Evolutionary conservation across 2,888 invertebrate species (phyloP).

Genomic region (Encarsia formosa): DNA sequence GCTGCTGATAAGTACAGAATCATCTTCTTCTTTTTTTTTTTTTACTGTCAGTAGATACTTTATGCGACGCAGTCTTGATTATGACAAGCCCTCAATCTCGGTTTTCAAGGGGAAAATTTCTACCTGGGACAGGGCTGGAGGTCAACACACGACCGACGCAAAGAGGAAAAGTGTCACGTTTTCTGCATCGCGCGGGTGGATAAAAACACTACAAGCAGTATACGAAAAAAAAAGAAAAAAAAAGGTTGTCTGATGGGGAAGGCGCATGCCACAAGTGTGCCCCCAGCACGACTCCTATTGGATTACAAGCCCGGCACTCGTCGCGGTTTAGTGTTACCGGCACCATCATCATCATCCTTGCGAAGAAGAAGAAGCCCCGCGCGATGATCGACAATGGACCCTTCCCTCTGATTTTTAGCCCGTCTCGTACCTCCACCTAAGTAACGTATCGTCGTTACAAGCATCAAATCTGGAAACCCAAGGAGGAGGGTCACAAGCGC

Average conservation of each 20-base stretch:
- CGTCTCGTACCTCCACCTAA: conserved; percentile 7
- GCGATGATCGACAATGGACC: conserved; percentile 32
- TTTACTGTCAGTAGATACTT: too few species aligned
- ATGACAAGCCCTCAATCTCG: too few species aligned
- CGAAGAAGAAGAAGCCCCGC: conserved; percentile 32
- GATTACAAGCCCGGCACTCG: conserved; percentile 37
- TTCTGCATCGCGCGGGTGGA: too few species aligned
- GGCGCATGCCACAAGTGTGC: conserved; percentile 50
- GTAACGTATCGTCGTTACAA: conserved; percentile 17
- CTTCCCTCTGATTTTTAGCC: too few species aligned
- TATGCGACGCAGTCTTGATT: too few species aligned
- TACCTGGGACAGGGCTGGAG: too few species aligned
- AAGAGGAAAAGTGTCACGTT: conserved; percentile 24
- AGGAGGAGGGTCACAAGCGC: conserved; percentile 21
- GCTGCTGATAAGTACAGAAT: too few species aligned
- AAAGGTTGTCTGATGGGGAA: conserved; percentile 25
- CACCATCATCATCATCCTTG: conserved; percentile 2
- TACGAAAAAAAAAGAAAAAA: conserved; percentile 8
- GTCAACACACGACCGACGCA: conserved; percentile 8
- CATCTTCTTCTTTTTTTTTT: too few species aligned
- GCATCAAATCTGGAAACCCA: conserved; percentile 31
- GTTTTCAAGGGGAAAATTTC: too few species aligned
- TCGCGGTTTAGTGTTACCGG: conserved; percentile 17
- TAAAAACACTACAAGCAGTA: neutral
- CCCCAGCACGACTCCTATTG: conserved; percentile 42